Percentiles rank a stretch among this genome's conserved stretches.
These are phyloP conservation scores for Sebastes taczanowskii DNA, from an alignment of 2,797 vertebrate species.

Conservation along the genomic window DNA sequence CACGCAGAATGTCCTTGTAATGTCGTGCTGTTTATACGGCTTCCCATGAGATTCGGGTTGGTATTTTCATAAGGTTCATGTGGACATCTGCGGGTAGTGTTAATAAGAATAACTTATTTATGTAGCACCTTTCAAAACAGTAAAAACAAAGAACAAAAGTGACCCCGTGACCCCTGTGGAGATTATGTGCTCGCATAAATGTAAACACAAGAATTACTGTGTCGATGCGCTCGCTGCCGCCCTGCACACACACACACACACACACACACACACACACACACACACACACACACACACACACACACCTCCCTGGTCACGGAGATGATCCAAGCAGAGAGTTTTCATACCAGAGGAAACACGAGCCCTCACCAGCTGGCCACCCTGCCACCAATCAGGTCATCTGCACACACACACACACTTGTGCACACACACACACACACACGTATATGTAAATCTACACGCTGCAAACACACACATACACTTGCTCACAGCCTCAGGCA, in stretches of 20 bases:
- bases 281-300: not conserved
- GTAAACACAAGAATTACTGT: conserved; percentile 2
- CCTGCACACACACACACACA: not conserved
- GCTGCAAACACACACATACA: not conserved
- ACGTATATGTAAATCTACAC: not conserved
- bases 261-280: not conserved
- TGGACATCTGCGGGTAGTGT: not conserved
- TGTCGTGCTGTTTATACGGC: too few relatives aligned
- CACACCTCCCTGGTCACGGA: conserved; percentile 20
- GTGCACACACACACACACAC: not conserved
- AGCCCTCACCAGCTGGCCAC: conserved; percentile 78
- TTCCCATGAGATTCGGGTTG: too few relatives aligned
- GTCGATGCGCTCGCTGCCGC: not conserved
- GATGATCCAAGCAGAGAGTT: conserved; percentile 65
- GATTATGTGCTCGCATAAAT: not conserved
- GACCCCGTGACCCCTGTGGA: not conserved
- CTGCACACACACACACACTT: conserved; percentile 24
- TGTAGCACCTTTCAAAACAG: not conserved
- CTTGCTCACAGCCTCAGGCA: not conserved
- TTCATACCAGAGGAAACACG: conserved; percentile 73
- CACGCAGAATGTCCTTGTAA: too few relatives aligned
- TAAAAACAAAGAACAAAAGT: not conserved
- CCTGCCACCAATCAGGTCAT: conserved; percentile 74
- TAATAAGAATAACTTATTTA: not conserved
- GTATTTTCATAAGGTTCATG: not conserved